These are phyloP conservation scores for Tetragonula clypearis DNA, from an alignment of 1,140 invertebrate genomes.

Conservation along the genomic window DNA sequence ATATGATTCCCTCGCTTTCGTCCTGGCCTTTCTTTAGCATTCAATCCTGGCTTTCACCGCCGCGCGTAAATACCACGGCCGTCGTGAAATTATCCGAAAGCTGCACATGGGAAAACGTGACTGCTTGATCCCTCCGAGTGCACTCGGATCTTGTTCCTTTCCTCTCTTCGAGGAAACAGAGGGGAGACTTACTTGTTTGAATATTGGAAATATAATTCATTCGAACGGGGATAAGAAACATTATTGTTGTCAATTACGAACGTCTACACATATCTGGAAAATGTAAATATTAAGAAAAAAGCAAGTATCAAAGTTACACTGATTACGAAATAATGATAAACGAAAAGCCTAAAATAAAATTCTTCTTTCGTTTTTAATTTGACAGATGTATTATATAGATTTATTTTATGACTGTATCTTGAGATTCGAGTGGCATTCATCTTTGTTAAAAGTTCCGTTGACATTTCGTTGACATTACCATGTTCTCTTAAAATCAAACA, in stretches of 20 bases:
- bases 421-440: background rate
- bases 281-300: too few species aligned
- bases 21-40: constrained; percentile 49
- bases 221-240: fast-evolving
- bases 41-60: constrained; percentile 49
- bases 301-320: too few species aligned
- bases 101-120: background rate
- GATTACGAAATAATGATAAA: too few species aligned
- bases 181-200: background rate
- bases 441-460: background rate
- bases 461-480: background rate
- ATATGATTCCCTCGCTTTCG: constrained; percentile 45
- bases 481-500: background rate
- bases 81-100: constrained; percentile 9
- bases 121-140: background rate
- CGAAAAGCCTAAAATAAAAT: too few species aligned
- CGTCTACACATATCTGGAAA: too few species aligned
- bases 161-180: background rate
- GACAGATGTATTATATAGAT: too few species aligned
- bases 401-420: too few species aligned
- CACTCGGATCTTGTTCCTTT: too few species aligned
- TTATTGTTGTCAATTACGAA: too few species aligned
- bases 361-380: too few species aligned
- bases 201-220: background rate
- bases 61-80: constrained; percentile 51